Percentiles rank a stretch among this genome's conserved stretches.
Conservation (phyloP, 2,888 invertebrate genomes). For the Fragum sueziense region DNA sequence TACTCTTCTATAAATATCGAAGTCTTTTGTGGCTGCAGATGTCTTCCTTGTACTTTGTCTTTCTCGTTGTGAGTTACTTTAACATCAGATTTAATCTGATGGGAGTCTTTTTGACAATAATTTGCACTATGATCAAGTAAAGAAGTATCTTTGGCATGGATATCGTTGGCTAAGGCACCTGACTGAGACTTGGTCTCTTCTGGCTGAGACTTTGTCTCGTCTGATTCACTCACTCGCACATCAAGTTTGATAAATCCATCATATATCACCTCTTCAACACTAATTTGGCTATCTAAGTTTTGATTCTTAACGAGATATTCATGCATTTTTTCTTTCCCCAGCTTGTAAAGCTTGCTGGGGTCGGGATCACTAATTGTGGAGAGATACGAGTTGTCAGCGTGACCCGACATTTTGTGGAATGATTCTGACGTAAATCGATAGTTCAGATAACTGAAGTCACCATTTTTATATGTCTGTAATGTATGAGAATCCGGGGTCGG, state of each 20-base stretch:
- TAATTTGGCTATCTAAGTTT: conserved; percentile 7
- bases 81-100: not conserved
- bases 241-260: conserved; percentile 57
- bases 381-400: not conserved
- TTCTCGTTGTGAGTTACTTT: not conserved
- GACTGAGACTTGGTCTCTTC: not conserved
- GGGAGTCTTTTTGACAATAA: not conserved
- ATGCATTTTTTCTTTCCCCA: conserved; percentile 9
- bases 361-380: not conserved
- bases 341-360: conserved; percentile 4
- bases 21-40: not conserved
- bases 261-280: conserved; percentile 40
- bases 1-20: not conserved
- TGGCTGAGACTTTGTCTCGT: not conserved
- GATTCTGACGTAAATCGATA: not conserved
- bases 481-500: not conserved
- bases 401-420: not conserved
- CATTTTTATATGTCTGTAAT: not conserved
- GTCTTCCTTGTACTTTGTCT: not conserved
- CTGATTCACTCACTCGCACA: not conserved
- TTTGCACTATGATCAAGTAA: not conserved
- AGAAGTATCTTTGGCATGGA: conserved; percentile 1
- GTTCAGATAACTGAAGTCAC: not conserved
- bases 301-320: conserved; percentile 1
- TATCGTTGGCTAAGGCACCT: not conserved